Evolutionary conservation across 1,140 invertebrate species (phyloP), one percentile per base, ranked within the genome.

Genomic region (Dryas iulia): DNA sequence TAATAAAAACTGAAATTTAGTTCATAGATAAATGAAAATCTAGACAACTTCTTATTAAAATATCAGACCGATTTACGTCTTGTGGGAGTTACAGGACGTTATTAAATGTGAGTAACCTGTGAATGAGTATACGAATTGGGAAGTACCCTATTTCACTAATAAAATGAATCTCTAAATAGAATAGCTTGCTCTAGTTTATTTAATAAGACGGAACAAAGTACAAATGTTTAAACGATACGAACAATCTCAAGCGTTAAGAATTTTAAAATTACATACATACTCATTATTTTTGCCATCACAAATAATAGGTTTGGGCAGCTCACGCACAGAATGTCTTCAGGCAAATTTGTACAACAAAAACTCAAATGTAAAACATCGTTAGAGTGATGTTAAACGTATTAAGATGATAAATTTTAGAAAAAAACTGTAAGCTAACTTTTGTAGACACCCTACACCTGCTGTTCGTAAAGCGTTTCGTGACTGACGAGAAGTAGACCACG

Each of bases 121-220:
- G 62, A 70, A 66, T 58, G 59, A 62, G 59, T 65, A 66, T 57
- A 71, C 59, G 64, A 73, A 76, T 66, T 61, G 71, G 73, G 76
- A 76, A 76, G 76, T 78, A 73, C 69, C 69, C 73, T 70, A 76
- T 71, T 78, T 73, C 66, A 72, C 71, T 72, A 73, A 73, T 74
- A 74, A 72, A 72, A 67, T 28, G 59, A 68, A 64, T 61, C 53
- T 57, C 52, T 57, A 73, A 73, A 61, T 73, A 61, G 62, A 66
- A 57, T 39, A 59, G 31, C 31, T 63, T 10, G 18, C 2, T 47
- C 39, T 47, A 21, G 14, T 21, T 47, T 47, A 47, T 47, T 47
- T 47, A 21, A 18, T 47, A 47, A 47, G 39, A 18, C 7, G 10
- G 35, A 47, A 10, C 39, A 47, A 47, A 47, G 39, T 47, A 47